Base-by-base conservation (phyloP, 1,140 invertebrate genomes). In the Condylostylus longicornis region DNA sequence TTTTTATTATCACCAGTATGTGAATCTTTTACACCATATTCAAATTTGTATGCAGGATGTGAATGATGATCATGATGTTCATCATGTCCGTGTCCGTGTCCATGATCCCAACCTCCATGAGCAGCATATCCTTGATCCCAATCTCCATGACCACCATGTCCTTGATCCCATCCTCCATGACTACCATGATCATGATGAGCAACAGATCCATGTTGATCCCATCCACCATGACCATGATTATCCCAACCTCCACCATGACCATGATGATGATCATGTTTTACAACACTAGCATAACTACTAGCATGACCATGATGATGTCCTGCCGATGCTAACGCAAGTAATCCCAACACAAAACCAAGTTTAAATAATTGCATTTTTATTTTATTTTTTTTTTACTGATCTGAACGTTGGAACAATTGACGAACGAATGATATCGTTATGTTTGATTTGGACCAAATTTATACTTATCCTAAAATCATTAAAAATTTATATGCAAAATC, bases 11-110 rank as follows among this genome's bases (percentile, higher is more conserved):
- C 75, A 42, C 79, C 75, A 18, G 73, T 82, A 55, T 75, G 70
- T 23, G 70, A 67, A 53, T 82, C 79, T 45, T 75, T 68, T 9
- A 82, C 75, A 10, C 72, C 74, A 50, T 82, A 82, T 47, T 74
- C 77, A 50, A 77, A 81, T 43, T 70, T 69, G 58, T 82, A 82
- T 42, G 71, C 69, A 40, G 75, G 77, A 42, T 65, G 54, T 15
- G 61, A 47, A 33, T 53, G 40, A 6, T 51, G 43, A 4, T 37
- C 15, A 12, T 30, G 18, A 22, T 14, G 33, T 12, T 41, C 17
- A 9, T n/a, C 20, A 23, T 35, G 17, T 8, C 43, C 47, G n/a
- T 45, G 40, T 8, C 40, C 47, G 28, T 45, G 33, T 5, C 38
- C 43, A 15, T 45, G 42, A 2, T 8, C 7, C 19, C 14, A 15